phyloP scores from a whole-genome alignment of 2,888 invertebrate species.

The Eupsilia transversa region DNA sequence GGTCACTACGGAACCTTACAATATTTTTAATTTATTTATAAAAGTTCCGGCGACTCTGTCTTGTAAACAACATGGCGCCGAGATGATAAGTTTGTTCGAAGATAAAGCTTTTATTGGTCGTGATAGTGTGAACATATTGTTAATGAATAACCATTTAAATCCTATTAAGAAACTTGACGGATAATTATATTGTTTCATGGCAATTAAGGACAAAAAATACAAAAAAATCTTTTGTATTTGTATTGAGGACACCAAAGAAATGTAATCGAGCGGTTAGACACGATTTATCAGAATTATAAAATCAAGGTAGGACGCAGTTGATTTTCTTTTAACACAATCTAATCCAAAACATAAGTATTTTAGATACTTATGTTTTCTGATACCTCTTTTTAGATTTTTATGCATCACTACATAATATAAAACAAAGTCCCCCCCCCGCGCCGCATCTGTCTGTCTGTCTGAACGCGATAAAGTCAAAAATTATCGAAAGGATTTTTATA shows the following conservation, averaged over 20 bases:
- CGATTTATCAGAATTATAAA: not conserved
- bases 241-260: conserved; percentile 32
- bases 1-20: conserved; percentile 35
- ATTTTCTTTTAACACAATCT: conserved; percentile 14
- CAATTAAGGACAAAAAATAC: conserved; percentile 23
- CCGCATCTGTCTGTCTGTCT: no score
- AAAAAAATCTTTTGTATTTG: conserved; percentile 1
- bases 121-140: conserved; percentile 44
- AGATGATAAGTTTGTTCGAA: conserved; percentile 38
- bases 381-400: not conserved
- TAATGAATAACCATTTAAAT: conserved; percentile 59
- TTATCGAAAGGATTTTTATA: no score
- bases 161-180: conserved; percentile 30
- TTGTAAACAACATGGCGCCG: conserved; percentile 40
- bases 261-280: conserved; percentile 14
- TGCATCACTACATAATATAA: no score
- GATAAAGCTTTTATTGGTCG: conserved; percentile 53
- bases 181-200: conserved; percentile 44
- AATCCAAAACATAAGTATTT: not conserved
- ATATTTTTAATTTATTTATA: not conserved
- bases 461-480: no score
- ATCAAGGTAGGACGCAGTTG: not conserved
- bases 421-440: no score
- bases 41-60: not conserved
- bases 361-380: no score